These are phyloP conservation scores for Bradynema listronoti DNA, from an alignment of 1,140 invertebrate species.

Conservation along the genomic window DNA sequence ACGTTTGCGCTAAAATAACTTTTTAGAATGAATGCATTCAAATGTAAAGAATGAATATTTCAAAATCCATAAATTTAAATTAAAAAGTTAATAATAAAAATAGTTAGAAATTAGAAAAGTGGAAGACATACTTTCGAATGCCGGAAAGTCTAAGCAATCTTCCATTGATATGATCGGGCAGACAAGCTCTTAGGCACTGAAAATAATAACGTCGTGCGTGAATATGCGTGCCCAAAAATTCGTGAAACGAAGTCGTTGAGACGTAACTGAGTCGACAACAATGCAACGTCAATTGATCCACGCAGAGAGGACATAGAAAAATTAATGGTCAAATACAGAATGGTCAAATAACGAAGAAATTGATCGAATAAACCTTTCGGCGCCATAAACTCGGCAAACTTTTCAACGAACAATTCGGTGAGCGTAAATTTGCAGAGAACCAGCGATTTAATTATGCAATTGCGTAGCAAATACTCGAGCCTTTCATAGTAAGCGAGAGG, in stretches of 20 bases:
- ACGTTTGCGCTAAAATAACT: too few relatives aligned
- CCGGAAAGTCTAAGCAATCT: slow-evolving; percentile 1
- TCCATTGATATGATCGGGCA: slow-evolving; percentile 14
- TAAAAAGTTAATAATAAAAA: too few relatives aligned
- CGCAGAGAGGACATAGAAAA: too few relatives aligned
- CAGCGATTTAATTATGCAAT: slow-evolving; percentile 11
- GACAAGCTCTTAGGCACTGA: slow-evolving; percentile 7
- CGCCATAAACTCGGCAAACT: slow-evolving; percentile 14
- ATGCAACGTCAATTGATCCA: slow-evolving; percentile 1
- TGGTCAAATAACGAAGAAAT: background rate
- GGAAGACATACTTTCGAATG: slow-evolving; percentile 12
- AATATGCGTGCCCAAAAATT: background rate
- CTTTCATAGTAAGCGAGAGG: slow-evolving; percentile 24
- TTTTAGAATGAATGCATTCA: too few relatives aligned
- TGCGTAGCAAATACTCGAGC: slow-evolving; percentile 13
- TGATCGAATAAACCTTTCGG: background rate
- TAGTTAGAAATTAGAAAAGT: too few relatives aligned
- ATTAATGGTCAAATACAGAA: background rate
- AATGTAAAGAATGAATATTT: too few relatives aligned
- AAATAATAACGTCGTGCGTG: slow-evolving; percentile 11
- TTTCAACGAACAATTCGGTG: slow-evolving; percentile 27
- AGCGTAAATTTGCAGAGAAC: slow-evolving; percentile 23
- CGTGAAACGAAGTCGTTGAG: slow-evolving; percentile 12
- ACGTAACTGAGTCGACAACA: slow-evolving; percentile 17
- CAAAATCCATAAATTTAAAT: too few relatives aligned